Evolutionary conservation across 2,797 vertebrate species (phyloP).

Genomic region (Sebastes flavidus): DNA sequence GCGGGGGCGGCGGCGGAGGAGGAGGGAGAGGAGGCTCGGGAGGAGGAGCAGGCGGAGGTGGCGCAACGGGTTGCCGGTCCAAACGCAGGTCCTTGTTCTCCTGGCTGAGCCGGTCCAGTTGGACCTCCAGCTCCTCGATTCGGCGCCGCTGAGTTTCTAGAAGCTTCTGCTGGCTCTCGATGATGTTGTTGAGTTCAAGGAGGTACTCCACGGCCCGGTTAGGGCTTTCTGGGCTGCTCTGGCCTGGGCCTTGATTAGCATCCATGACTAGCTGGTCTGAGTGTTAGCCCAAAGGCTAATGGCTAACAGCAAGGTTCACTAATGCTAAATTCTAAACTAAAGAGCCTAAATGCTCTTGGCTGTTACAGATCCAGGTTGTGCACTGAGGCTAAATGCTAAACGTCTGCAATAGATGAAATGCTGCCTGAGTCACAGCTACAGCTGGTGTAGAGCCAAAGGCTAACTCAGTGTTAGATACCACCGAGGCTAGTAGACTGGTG

Average conservation of each 20-base stretch:
- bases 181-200: constrained; percentile 95
- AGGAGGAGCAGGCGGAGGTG: constrained; percentile 48
- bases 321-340: not conserved
- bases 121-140: constrained; percentile 93
- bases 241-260: constrained; percentile 65
- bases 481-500: not conserved
- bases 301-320: not conserved
- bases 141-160: constrained; percentile 90
- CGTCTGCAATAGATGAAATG: not conserved
- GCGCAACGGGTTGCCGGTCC: constrained; percentile 75
- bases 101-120: constrained; percentile 89
- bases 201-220: constrained; percentile 94
- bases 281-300: constrained; percentile 22
- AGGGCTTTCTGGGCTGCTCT: constrained; percentile 85
- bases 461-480: constrained; percentile 7
- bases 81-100: constrained; percentile 91
- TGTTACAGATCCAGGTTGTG: constrained; percentile 12
- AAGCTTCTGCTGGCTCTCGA: constrained; percentile 94
- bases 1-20: constrained; percentile 71
- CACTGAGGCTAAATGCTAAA: constrained; percentile 30
- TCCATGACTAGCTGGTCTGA: constrained; percentile 66
- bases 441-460: constrained; percentile 22
- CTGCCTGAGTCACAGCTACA: constrained; percentile 29
- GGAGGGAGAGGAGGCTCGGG: constrained; percentile 72
- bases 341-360: not conserved